phyloP scores from a whole-genome alignment of 2,797 vertebrate genomes.

The Forpus xanthops region DNA sequence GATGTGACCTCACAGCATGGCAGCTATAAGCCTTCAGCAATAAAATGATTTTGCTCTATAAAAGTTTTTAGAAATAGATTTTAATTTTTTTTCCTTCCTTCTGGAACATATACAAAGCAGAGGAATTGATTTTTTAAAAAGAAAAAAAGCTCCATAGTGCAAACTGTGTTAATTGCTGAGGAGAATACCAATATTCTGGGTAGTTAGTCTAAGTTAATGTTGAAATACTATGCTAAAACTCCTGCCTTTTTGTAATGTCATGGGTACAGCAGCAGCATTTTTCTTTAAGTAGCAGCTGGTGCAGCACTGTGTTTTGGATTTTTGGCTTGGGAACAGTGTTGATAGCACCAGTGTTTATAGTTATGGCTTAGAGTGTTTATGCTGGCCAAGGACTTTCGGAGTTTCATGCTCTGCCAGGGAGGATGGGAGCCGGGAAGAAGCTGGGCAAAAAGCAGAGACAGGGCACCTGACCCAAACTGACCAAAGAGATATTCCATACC shows the following conservation, averaged over 20 bases:
- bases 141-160: not conserved
- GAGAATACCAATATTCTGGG: not conserved
- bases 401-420: too few relatives aligned
- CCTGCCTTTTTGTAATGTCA: not conserved
- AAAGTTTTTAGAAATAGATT: not conserved
- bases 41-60: not conserved
- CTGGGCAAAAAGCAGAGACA: too few relatives aligned
- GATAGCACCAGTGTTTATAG: too few relatives aligned
- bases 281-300: too few relatives aligned
- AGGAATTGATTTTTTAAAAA: not conserved
- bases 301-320: too few relatives aligned
- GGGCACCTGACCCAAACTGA: too few relatives aligned
- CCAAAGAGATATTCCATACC: too few relatives aligned
- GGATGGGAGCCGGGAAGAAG: too few relatives aligned
- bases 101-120: not conserved
- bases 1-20: not conserved
- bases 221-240: not conserved
- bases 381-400: too few relatives aligned
- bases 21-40: not conserved
- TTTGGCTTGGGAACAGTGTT: too few relatives aligned
- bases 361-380: too few relatives aligned
- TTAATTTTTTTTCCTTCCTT: not conserved
- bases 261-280: too few relatives aligned
- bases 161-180: slow-evolving; percentile 10
- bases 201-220: not conserved